These are phyloP conservation scores for Aporophyla lueneburgensis DNA, from an alignment of 2,888 invertebrate species.

Conservation along the genomic window DNA sequence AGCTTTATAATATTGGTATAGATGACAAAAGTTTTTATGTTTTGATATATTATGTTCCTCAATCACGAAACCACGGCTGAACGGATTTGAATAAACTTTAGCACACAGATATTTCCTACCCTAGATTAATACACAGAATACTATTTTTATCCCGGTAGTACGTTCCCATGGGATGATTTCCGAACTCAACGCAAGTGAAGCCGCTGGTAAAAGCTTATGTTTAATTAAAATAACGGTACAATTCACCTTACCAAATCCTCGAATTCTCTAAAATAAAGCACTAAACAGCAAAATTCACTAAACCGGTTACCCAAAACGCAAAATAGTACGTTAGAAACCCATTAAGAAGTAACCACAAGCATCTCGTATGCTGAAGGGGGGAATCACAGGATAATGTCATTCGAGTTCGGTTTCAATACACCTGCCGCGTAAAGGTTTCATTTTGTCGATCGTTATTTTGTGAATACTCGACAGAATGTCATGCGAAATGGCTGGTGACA, in stretches of 20 bases:
- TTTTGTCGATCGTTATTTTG: conserved; percentile 57
- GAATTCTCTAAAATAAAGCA: conserved; percentile 15
- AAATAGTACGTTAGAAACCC: conserved; percentile 59
- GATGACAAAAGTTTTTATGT: too few relatives aligned
- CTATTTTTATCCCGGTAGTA: too few relatives aligned
- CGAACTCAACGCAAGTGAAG: too few relatives aligned
- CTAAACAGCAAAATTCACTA: conserved; percentile 36
- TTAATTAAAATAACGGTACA: not conserved
- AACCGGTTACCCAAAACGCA: conserved; percentile 53
- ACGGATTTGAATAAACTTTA: too few relatives aligned
- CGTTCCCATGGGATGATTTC: too few relatives aligned
- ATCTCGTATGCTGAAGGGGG: conserved; percentile 68
- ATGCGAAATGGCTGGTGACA: conserved; percentile 36
- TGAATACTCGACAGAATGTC: conserved; percentile 62
- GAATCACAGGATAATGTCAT: conserved; percentile 56
- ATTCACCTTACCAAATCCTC: conserved; percentile 1
- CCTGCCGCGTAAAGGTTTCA: conserved; percentile 46
- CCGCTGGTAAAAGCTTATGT: too few relatives aligned
- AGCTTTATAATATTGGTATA: too few relatives aligned
- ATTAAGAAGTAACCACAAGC: conserved; percentile 68
- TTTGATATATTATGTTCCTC: too few relatives aligned
- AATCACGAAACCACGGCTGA: too few relatives aligned
- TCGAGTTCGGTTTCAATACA: conserved; percentile 49
- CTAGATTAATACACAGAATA: too few relatives aligned
- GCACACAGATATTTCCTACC: too few relatives aligned